These are phyloP conservation scores for Podotricha telesiphe DNA, from an alignment of 2,888 invertebrate genomes.

Conservation along the genomic window DNA sequence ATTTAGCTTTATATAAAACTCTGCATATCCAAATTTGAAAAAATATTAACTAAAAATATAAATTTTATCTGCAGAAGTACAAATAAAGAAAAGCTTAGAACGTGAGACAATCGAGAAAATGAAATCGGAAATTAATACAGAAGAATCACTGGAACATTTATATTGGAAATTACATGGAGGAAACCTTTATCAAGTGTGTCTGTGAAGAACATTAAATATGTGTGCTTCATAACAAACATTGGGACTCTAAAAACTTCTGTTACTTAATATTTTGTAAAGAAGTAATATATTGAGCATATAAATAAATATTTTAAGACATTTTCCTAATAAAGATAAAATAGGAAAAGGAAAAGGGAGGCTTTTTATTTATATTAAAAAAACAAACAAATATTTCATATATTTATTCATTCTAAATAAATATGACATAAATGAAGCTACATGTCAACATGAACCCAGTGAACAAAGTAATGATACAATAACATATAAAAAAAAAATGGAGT, in stretches of 20 bases:
- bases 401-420: slow-evolving; percentile 59
- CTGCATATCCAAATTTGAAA: slow-evolving; percentile 46
- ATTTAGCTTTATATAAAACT: slow-evolving; percentile 70
- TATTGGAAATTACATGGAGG: slow-evolving; percentile 87
- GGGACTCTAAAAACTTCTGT: slow-evolving; percentile 45
- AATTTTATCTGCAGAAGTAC: slow-evolving; percentile 83
- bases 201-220: slow-evolving; percentile 52
- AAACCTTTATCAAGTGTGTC: slow-evolving; percentile 82
- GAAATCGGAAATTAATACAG: slow-evolving; percentile 75
- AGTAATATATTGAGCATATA: slow-evolving; percentile 38
- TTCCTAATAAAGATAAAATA: slow-evolving; percentile 69
- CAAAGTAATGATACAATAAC: slow-evolving; percentile 46
- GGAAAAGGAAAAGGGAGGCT: slow-evolving; percentile 69
- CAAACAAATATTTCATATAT: slow-evolving; percentile 52
- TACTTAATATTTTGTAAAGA: slow-evolving; percentile 44
- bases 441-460: slow-evolving; percentile 57
- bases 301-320: slow-evolving; percentile 46
- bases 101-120: slow-evolving; percentile 78
- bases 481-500: slow-evolving; percentile 34
- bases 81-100: slow-evolving; percentile 75
- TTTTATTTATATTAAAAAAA: slow-evolving; percentile 62
- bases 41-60: slow-evolving; percentile 70
- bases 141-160: slow-evolving; percentile 81
- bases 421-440: slow-evolving; percentile 57
- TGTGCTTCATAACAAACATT: slow-evolving; percentile 50